These are phyloP conservation scores for Taenioides sp. DNA, from an alignment of 2,797 vertebrate species.

Conservation along the genomic window DNA sequence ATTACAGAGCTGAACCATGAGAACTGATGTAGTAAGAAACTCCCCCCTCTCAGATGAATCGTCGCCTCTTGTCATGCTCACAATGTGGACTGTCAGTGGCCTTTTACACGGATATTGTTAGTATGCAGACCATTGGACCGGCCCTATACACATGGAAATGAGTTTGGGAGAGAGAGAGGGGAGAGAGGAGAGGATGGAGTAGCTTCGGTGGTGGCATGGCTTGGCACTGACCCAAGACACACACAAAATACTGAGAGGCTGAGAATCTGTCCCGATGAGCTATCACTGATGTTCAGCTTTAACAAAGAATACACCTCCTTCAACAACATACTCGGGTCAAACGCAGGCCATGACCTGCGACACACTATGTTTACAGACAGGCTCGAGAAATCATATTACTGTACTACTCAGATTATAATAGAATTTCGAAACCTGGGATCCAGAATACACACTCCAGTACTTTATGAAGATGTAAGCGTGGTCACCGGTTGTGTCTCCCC, in stretches of 20 bases:
- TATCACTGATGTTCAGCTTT: conserved; percentile 69
- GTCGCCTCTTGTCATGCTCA: conserved; percentile 81
- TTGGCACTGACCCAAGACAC: conserved; percentile 58
- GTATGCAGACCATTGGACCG: conserved; percentile 76
- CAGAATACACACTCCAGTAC: too few species aligned
- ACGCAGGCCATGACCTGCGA: conserved; percentile 60
- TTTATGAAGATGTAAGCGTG: too few species aligned
- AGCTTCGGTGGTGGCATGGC: conserved; percentile 65
- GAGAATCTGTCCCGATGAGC: conserved; percentile 60
- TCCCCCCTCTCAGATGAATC: conserved; percentile 81
- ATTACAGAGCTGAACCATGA: conserved; percentile 76
- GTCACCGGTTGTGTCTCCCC: too few species aligned
- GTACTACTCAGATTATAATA: background rate
- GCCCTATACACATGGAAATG: conserved; percentile 80
- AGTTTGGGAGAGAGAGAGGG: conserved; percentile 66
- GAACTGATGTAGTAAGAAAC: conserved; percentile 78
- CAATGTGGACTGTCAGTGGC: conserved; percentile 85
- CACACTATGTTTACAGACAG: conserved; percentile 20
- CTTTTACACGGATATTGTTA: conserved; percentile 79
- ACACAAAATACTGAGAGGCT: conserved; percentile 9
- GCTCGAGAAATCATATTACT: background rate
- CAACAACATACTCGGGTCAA: conserved; percentile 66
- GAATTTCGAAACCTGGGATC: background rate
- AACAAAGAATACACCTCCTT: conserved; percentile 55
- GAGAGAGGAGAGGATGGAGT: conserved; percentile 71